Evolutionary conservation across 2,113 vertebrate genomes (phyloP).

Genomic region (Pelodiscus sinensis): DNA sequence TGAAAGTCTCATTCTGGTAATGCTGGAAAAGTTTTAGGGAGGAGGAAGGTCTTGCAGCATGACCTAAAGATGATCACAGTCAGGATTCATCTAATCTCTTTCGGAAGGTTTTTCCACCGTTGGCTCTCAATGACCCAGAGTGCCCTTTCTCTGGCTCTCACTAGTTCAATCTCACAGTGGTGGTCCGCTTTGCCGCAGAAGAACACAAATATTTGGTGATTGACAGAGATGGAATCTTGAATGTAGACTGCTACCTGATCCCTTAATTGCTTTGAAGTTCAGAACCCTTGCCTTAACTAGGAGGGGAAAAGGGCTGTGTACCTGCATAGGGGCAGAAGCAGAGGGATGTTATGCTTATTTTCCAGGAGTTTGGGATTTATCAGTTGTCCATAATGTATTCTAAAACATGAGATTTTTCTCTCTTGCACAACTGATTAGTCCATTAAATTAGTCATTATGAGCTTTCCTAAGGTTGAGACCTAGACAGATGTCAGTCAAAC

Average conservation of each 20-base stretch:
- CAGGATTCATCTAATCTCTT: neutral
- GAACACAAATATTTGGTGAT: neutral
- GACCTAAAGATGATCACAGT: rapidly evolving
- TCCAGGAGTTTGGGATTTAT: neutral
- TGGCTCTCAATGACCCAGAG: rapidly evolving
- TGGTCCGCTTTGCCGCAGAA: neutral
- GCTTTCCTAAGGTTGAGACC: neutral
- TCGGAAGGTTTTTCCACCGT: neutral
- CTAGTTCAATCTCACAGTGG: neutral
- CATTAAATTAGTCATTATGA: neutral
- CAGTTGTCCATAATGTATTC: neutral
- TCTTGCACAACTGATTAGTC: neutral
- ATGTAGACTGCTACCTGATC: rapidly evolving
- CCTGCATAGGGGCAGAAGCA: neutral
- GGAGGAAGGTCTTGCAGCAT: neutral
- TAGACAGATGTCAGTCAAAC: neutral
- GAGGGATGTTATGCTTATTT: neutral
- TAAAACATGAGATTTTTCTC: neutral
- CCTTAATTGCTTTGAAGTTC: neutral
- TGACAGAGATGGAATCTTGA: neutral
- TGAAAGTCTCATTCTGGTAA: neutral
- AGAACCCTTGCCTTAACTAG: rapidly evolving
- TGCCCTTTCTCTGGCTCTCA: neutral
- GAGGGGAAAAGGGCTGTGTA: neutral
- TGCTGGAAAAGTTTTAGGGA: neutral